Base-by-base conservation (phyloP, 2,888 invertebrate species). In the Muschampia plurimacula region DNA sequence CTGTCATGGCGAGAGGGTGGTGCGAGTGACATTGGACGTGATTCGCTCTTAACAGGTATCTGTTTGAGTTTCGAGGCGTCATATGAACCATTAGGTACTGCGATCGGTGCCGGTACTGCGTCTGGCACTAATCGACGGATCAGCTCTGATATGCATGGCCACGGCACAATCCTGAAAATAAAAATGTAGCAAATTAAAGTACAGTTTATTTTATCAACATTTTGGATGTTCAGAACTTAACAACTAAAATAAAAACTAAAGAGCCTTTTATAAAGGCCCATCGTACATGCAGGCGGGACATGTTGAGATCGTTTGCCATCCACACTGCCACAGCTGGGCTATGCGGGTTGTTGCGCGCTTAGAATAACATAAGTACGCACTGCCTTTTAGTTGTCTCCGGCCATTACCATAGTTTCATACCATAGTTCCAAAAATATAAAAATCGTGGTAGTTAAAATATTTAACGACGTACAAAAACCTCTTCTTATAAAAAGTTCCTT, bases 51-150 rank as follows among this genome's bases (percentile, higher is more conserved):
- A 69, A 74, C 55, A 13, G 69, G n/a, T 28, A 68, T 69, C 36
- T 76, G 67, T 57, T 66, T 28, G 0, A 41, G 46, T n/a, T 68
- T 71, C 15, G 39, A 2, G 22, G 67, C 75, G 36, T 66, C 70
- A 12, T 69, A 39, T 0, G 52, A 46, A 10, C 67, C 69, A 2
- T 72, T 36, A 0, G 77, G 62, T 57, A 39, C 28, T 0, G 74
- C 74, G 22, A 74, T 68, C 6, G 78, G 73, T 4, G 74, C 76
- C n/a, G 97, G 97, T 12, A 95, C 95, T 2, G 96, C 96, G 82
- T 97, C 97, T 0, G 95, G 96, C 15, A 97, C 96, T 36, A 97
- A 81, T 10, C 95, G 95, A 67, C 96, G 95, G 76, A 97, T 90
- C 77, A 97, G 89, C 82, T 96, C 96, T 2, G 96, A 95, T 72